A percentile compares a stretch with the other conserved stretches of the same genome.
These are phyloP conservation scores for Pedetes capensis DNA, from an alignment of 2,113 vertebrate species.

Conservation along the genomic window DNA sequence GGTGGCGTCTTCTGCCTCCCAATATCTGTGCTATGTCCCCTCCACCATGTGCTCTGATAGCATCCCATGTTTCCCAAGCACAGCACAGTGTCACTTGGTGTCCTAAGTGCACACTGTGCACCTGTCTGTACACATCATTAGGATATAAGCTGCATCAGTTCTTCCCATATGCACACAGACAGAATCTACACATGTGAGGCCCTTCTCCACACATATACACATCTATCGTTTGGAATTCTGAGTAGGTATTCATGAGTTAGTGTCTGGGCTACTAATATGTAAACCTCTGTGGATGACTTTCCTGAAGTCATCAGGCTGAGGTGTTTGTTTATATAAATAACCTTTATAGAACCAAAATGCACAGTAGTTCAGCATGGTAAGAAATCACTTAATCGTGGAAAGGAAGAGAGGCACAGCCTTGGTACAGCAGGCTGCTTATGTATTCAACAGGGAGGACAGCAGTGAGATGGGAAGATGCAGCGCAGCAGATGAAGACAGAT, in stretches of 20 bases:
- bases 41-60: fast-evolving
- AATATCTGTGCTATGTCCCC: neutral
- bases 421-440: neutral
- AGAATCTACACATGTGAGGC: too few species aligned
- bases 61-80: neutral
- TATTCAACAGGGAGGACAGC: neutral
- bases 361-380: neutral
- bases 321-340: slow-evolving; percentile 39
- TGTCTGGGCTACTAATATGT: neutral
- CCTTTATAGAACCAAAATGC: slow-evolving; percentile 20
- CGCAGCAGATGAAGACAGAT: neutral
- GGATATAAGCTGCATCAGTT: neutral
- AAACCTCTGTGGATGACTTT: neutral
- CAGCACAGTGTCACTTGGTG: too few species aligned
- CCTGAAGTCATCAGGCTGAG: slow-evolving; percentile 16
- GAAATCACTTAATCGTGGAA: neutral
- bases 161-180: neutral
- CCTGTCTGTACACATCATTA: neutral
- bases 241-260: neutral
- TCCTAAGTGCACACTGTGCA: neutral
- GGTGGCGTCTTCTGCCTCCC: neutral
- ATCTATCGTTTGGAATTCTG: neutral
- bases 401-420: neutral
- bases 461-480: neutral
- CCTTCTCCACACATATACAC: too few species aligned